Base-by-base conservation (phyloP, 2,113 vertebrate species). In the Dipodomys ordii region DNA sequence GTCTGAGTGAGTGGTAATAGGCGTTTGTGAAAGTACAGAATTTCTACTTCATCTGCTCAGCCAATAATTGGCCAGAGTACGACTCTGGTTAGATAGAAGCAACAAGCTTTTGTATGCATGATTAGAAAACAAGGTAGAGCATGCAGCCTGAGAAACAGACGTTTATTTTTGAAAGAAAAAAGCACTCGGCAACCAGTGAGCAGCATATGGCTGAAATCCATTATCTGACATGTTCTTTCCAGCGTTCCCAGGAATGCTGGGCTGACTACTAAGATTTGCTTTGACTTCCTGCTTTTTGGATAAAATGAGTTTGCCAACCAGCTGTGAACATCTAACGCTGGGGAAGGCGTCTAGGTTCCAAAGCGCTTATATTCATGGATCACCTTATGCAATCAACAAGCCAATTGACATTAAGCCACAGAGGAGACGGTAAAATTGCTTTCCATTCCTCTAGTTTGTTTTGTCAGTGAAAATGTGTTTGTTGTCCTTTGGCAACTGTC, bases 401-500 rank as follows among this genome's bases (percentile, higher is more conserved):
- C 99, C 99, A 89, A 99, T 99, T 98, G 99, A 99, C 98, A 99
- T 99, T 98, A 99, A 99, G 96, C 98, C 99, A 71, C 98, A 98
- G 96, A 99, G 98, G 97, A 99, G 97, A 99, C 94, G 98, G 99
- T 99, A 99, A 57, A 57, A 99, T 87, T 79, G 95, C 49, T 95
- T 96, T 98, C 95, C 80, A 95, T 98, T 97, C 79, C 95, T 96
- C 85, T 93, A 44, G 85, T 86, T 57, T 94, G 91, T 94, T 88
- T 35, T 97, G 90, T 98, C 83, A 87, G 77, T 87, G 85, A 94
- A 97, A 73, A 35, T 96, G 65, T 93, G 69, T 83, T 30, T 94
- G 11, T 90, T 84, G n/a, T 73, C 73, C 88, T 76, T 32, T 94
- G 76, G 62, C 95, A 94, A 64, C 78, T 95, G 67, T 72, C 95